Conservation (phyloP, 2,113 vertebrate genomes). For the Centropristis striata region DNA sequence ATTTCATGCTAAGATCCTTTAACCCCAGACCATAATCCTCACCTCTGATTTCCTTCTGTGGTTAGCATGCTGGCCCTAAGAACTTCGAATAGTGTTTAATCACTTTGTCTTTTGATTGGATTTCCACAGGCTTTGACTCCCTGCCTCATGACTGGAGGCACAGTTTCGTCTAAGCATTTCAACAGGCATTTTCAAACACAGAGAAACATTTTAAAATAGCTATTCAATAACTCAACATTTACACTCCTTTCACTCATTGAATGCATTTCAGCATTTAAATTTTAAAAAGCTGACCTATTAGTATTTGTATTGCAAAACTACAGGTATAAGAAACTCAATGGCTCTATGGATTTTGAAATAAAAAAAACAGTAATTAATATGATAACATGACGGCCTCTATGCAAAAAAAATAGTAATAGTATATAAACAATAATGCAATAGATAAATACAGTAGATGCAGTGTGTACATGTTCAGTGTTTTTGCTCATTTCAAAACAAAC, state of each 20-base stretch:
- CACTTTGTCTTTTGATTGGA: conserved; percentile 13
- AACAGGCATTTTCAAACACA: neutral
- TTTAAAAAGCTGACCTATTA: too few relatives aligned
- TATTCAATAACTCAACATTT: neutral
- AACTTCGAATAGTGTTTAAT: conserved; percentile 16
- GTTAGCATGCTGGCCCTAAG: neutral
- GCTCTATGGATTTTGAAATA: neutral
- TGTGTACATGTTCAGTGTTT: neutral
- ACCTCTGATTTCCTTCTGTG: neutral
- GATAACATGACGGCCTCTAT: neutral
- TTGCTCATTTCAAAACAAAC: neutral
- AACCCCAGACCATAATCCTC: neutral
- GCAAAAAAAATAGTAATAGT: too few relatives aligned
- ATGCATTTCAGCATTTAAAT: neutral
- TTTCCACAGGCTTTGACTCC: neutral
- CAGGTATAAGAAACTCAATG: neutral
- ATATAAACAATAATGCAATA: too few relatives aligned
- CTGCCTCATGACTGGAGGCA: neutral
- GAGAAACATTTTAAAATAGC: neutral
- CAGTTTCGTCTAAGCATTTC: conserved; percentile 8
- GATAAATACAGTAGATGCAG: too few relatives aligned
- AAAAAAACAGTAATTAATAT: neutral
- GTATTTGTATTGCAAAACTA: neutral
- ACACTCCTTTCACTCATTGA: neutral
- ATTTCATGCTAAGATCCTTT: conserved; percentile 4